These are phyloP conservation scores for Phaethornis superciliosus DNA, from an alignment of 2,113 vertebrate species.

Conservation along the genomic window DNA sequence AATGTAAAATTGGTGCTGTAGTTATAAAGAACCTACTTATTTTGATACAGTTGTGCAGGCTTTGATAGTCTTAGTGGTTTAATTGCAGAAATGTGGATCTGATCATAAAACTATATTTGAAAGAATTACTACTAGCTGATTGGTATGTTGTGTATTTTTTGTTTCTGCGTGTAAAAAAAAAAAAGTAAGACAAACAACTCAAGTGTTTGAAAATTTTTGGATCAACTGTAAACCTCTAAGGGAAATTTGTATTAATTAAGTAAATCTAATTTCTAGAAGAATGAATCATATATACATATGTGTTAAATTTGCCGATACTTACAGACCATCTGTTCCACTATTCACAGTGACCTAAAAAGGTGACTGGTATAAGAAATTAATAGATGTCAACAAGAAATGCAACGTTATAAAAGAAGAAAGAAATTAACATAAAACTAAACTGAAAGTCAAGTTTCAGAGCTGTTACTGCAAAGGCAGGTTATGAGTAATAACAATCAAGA, in stretches of 20 bases:
- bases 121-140: background rate
- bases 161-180: background rate
- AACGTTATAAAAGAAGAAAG: background rate
- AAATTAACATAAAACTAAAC: background rate
- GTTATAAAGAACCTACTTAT: background rate
- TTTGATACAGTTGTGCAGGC: accelerated
- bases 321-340: background rate
- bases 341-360: background rate
- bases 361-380: background rate
- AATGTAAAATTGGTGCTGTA: background rate
- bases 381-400: background rate
- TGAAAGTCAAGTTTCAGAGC: background rate
- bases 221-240: background rate
- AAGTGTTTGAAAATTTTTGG: background rate
- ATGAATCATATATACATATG: background rate
- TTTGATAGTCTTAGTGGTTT: background rate
- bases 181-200: background rate
- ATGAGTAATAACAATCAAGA: background rate
- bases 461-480: background rate
- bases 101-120: background rate
- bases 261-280: background rate
- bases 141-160: background rate
- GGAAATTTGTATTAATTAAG: background rate
- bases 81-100: background rate
- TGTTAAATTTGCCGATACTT: background rate